Evolutionary conservation across 2,888 invertebrate species (phyloP), one percentile per base, ranked within the genome.

Genomic region (Augiades crinisus): DNA sequence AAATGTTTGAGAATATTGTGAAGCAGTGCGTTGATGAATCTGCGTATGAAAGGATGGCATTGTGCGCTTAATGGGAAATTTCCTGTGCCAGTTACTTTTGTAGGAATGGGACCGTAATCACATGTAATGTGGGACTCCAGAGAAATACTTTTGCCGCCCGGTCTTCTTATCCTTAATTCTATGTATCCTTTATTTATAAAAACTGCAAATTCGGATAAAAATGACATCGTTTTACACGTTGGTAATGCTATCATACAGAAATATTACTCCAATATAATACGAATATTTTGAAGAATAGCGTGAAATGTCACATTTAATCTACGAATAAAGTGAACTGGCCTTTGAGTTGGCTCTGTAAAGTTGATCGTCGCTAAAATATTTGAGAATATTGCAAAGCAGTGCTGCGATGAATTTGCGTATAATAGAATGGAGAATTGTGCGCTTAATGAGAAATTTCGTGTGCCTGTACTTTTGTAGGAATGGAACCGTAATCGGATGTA

Each of bases 191-290:
- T 49, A 34, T 49, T 41, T 69, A 64, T 60, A 60, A 62, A 63
- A 59, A 67, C 66, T 64, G 60, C 64, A 60, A 64, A 65, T 65
- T 64, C 60, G 64, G 67, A 72, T 70, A 73, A 75, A 78, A 76
- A 72, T 71, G 70, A 62, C 59, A 57, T 52, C 61, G 53, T 67
- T 71, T 69, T 69, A 69, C 70, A 61, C 68, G 68, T 63, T 77
- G 82, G 81, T 81, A 82, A 75, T 70, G 80, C 66, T 78, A 79
- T 78, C 74, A 64, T 59, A 54, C 66, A 78, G 77, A 81, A 79
- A 81, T 81, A 82, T 81, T 78, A 78, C 76, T 69, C 70, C 78
- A 76, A 82, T 80, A 79, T 78, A n/a, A n/a, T n/a, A n/a, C n/a
- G n/a, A n/a, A n/a, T n/a, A n/a, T n/a, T n/a, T n/a, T n/a, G n/a